Evolutionary conservation across 2,797 vertebrate genomes (phyloP).

Genomic region (Smutsia temminckii): DNA sequence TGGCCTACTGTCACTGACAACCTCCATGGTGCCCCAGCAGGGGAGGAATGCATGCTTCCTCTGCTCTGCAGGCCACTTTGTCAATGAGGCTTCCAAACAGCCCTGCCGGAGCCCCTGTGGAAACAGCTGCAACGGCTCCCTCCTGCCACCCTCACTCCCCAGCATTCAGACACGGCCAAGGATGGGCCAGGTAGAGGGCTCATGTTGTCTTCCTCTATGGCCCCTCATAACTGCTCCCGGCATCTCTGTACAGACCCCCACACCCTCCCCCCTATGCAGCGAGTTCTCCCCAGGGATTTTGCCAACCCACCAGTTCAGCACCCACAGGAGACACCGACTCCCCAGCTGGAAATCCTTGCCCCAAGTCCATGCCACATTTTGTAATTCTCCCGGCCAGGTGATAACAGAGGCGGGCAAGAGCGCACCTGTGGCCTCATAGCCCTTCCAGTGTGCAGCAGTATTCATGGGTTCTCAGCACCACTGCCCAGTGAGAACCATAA

Average conservation of each 20-base stretch:
- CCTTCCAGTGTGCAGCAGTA: neutral
- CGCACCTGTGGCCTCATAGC: conserved; percentile 17
- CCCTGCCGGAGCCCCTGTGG: neutral
- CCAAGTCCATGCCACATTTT: neutral
- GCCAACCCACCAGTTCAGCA: neutral
- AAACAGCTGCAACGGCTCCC: neutral
- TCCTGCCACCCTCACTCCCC: neutral
- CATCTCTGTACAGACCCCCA: neutral
- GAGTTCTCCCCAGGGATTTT: neutral
- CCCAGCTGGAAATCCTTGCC: conserved; percentile 19
- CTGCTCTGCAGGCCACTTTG: neutral
- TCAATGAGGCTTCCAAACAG: neutral
- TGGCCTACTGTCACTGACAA: neutral
- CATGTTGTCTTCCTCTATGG: neutral
- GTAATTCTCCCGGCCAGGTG: neutral
- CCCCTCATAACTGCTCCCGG: neutral
- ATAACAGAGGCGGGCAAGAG: neutral
- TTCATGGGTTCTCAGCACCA: neutral
- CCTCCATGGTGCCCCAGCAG: neutral
- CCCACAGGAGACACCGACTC: neutral
- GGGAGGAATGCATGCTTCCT: neutral
- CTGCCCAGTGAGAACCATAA: neutral
- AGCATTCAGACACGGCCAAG: neutral
- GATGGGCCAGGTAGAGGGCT: neutral
- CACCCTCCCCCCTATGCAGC: fast-evolving